Base-by-base conservation (phyloP, 2,113 vertebrate genomes). In the Craseonycteris thonglongyai region DNA sequence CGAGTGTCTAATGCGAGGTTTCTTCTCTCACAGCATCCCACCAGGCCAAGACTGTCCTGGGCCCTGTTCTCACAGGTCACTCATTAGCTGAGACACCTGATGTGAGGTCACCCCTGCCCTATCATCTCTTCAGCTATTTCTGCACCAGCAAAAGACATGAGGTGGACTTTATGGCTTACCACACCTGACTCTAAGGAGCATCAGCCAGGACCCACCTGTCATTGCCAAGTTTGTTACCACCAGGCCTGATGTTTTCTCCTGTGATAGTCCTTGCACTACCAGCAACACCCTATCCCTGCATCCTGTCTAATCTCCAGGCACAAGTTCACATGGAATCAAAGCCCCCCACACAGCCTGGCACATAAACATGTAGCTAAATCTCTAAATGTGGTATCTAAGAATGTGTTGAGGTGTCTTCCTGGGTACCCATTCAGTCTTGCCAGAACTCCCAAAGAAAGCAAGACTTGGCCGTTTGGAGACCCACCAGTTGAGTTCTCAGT, bases 141-240 rank as follows among this genome's bases (percentile, higher is more conserved):
- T n/a, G 63, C 9, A 14, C 8, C n/a, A 16, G 24, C 33, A 42
- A 3, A 8, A 18, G 28, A 38, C 0, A 0, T 0, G 18, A 7
- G 5, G 5, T 10, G 42, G 3, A 2, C 0, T 0, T 21, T 13
- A 12, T 15, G 26, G 12, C 22, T 42, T 9, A 5, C 24, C 5
- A 45, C 7, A 0, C 7, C 22, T 5, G 15, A 54, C 4, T 18
- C 14, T 9, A 14, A 12, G 24, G 24, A 10, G 7, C 19, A 45
- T 28, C 65, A 7, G 0, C 71, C 42, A 3, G 28, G 6, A 21
- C 19, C 0, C 16, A 2, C 0, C 7, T 11, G 21, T 49, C 47
- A 3, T 15, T 0, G 38, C 30, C 8, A 3, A 28, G 33, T 7
- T 0, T 0, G 10, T 18, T 45, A 54, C 7, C 28, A 3, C 3